Evolutionary conservation across 2,888 invertebrate genomes (phyloP).

Genomic region (Ormia ochracea): DNA sequence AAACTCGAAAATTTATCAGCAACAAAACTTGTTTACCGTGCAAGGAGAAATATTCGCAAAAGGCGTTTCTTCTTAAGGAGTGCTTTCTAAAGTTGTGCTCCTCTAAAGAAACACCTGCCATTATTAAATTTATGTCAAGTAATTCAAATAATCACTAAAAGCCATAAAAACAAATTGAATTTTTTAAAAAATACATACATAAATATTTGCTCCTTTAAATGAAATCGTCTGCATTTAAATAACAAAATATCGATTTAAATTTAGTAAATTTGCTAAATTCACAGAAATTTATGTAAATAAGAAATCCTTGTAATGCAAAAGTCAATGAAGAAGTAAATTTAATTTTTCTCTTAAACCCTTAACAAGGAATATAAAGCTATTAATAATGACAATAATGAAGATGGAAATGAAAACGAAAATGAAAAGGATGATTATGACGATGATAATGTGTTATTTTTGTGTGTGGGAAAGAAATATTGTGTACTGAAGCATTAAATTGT

Average conservation of each 20-base stretch:
- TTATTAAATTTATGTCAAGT: too few relatives aligned
- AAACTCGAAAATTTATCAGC: too few relatives aligned
- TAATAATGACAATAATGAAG: constrained; percentile 17
- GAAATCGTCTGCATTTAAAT: too few relatives aligned
- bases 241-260: neutral
- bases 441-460: constrained; percentile 20
- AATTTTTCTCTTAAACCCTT: neutral
- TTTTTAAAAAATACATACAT: too few relatives aligned
- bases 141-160: too few relatives aligned
- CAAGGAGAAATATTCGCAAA: too few relatives aligned
- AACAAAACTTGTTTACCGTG: too few relatives aligned
- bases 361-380: constrained; percentile 18
- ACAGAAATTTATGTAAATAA: neutral
- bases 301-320: neutral
- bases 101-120: too few relatives aligned
- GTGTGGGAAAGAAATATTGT: constrained; percentile 72
- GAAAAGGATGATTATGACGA: neutral
- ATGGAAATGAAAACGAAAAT: constrained; percentile 1
- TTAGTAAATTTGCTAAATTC: neutral
- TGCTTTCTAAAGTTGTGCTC: too few relatives aligned
- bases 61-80: too few relatives aligned
- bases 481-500: constrained; percentile 77
- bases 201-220: too few relatives aligned
- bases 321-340: constrained; percentile 29
- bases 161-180: too few relatives aligned